Evolutionary conservation across 2,888 invertebrate species (phyloP).

Genomic region (Sminthurides aquaticus): DNA sequence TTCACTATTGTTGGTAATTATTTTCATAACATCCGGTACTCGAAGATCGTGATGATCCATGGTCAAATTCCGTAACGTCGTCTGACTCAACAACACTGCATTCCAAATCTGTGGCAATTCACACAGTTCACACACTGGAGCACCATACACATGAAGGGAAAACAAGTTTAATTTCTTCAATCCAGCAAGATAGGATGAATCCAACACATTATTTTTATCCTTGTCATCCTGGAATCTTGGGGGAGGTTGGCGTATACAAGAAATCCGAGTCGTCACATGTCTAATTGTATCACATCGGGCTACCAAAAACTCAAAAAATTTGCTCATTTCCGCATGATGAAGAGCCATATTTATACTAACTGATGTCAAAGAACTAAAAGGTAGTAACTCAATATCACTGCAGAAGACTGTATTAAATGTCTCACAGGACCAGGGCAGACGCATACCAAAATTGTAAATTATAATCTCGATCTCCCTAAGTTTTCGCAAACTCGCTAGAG

Average conservation of each 20-base stretch:
- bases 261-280: slow-evolving; percentile 15
- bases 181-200: not conserved
- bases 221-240: not conserved
- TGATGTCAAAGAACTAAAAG: slow-evolving; percentile 5
- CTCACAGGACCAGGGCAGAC: slow-evolving; percentile 7
- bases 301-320: slow-evolving; percentile 16
- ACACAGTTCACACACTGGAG: slow-evolving; percentile 13
- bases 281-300: slow-evolving; percentile 6
- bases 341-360: slow-evolving; percentile 13
- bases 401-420: slow-evolving; percentile 21
- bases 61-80: slow-evolving; percentile 4
- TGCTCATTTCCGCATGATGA: slow-evolving; percentile 16
- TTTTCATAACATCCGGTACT: slow-evolving; percentile 11
- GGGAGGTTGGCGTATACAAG: not conserved
- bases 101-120: slow-evolving; percentile 12
- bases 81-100: slow-evolving; percentile 14
- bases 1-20: slow-evolving; percentile 1
- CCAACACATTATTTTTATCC: not conserved
- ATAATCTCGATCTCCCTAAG: slow-evolving; percentile 34
- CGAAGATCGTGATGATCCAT: slow-evolving; percentile 11
- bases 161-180: slow-evolving; percentile 16
- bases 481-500: slow-evolving; percentile 26
- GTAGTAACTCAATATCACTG: not conserved
- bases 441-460: slow-evolving; percentile 28
- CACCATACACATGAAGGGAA: slow-evolving; percentile 17